phyloP scores from a whole-genome alignment of 2,113 vertebrate species.

The Thalassoma bifasciatum region DNA sequence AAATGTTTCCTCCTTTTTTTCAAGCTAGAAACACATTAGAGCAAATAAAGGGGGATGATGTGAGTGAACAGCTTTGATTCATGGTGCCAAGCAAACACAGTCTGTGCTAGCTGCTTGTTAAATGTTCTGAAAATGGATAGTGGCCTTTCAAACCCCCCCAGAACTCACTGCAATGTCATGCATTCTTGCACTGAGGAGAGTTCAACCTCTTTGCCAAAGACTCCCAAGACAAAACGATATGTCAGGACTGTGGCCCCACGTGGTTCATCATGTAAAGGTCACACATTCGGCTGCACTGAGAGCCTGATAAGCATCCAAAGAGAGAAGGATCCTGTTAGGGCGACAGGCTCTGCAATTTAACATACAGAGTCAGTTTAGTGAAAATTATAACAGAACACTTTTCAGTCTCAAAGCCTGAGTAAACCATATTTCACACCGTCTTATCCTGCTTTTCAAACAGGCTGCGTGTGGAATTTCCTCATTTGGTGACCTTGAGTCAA shows the following conservation, averaged over 20 bases:
- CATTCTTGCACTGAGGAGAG: conserved; percentile 64
- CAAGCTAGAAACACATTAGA: conserved; percentile 47
- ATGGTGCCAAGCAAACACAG: conserved; percentile 48
- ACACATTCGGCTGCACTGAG: conserved; percentile 60
- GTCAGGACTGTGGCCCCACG: conserved; percentile 66
- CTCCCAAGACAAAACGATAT: conserved; percentile 78
- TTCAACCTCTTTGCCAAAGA: conserved; percentile 68
- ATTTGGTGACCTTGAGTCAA: conserved; percentile 52
- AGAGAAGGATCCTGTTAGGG: conserved; percentile 26
- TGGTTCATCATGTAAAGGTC: conserved; percentile 82
- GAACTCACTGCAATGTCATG: conserved; percentile 59
- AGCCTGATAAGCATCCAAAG: conserved; percentile 63
- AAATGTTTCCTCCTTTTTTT: conserved; percentile 26
- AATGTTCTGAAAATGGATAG: conserved; percentile 75
- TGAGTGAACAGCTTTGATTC: conserved; percentile 54
- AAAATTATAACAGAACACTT: conserved; percentile 54
- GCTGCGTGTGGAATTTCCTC: conserved; percentile 35
- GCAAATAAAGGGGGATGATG: conserved; percentile 50
- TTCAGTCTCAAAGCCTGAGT: conserved; percentile 3
- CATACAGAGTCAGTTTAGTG: conserved; percentile 29
- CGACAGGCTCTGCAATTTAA: conserved; percentile 51
- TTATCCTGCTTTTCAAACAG: conserved; percentile 8
- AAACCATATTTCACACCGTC: conserved; percentile 7
- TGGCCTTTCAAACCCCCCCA: conserved; percentile 72
- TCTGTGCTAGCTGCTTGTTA: conserved; percentile 58